Evolutionary conservation across 2,797 vertebrate genomes (phyloP).

Genomic region (Capromys pilorides): DNA sequence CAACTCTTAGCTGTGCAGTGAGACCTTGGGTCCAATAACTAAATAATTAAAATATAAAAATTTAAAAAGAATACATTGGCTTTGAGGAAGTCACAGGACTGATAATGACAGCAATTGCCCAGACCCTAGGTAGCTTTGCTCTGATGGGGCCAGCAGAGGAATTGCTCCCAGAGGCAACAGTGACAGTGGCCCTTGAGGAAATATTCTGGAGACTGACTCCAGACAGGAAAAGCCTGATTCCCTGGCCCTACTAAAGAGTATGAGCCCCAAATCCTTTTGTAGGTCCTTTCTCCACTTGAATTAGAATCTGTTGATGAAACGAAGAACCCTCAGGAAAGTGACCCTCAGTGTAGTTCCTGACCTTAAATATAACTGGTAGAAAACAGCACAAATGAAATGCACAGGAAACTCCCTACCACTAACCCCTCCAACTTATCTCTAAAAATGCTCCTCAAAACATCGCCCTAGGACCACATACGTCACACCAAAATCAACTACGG

Average conservation of each 20-base stretch:
- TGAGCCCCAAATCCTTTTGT: background rate
- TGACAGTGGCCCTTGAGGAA: background rate
- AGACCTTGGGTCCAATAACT: no score
- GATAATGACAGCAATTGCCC: background rate
- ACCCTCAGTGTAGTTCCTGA: background rate
- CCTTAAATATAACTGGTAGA: background rate
- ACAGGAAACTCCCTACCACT: background rate
- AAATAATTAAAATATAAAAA: no score
- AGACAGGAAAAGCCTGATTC: background rate
- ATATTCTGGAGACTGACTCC: background rate
- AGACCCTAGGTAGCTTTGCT: background rate
- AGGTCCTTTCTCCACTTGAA: background rate
- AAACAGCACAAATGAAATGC: background rate
- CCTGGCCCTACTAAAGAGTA: background rate
- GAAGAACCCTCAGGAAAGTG: background rate
- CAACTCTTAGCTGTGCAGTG: no score
- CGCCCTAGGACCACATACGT: background rate
- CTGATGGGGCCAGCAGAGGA: no score
- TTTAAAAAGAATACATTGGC: no score
- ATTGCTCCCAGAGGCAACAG: background rate
- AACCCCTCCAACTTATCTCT: no score
- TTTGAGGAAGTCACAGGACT: background rate
- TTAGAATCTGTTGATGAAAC: background rate
- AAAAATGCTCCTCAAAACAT: background rate
- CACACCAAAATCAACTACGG: fast-evolving